Conservation (phyloP, 64 coral and sea anemone species). For the Pocillopora damicornis region DNA sequence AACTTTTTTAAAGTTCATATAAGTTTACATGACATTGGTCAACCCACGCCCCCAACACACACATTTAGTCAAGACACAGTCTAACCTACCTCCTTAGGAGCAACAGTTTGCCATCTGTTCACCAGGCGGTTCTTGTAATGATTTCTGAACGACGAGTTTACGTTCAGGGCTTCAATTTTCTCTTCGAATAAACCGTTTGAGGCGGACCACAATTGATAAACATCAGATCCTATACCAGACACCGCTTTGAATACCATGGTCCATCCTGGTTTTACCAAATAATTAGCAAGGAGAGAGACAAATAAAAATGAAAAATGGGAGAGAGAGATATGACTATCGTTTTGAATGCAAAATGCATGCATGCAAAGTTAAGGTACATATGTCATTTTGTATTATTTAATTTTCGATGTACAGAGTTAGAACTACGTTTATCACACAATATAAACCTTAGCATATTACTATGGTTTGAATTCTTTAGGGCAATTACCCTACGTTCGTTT, state of each 20-base stretch:
- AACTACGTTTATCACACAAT: no score
- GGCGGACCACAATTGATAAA: conserved; percentile 4
- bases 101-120: background rate
- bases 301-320: background rate
- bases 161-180: conserved; percentile 2
- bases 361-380: no score
- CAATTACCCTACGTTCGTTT: no score
- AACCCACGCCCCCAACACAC: background rate
- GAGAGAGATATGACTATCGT: no score
- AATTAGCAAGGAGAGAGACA: no score
- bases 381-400: no score
- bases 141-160: background rate
- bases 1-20: background rate
- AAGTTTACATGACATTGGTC: background rate
- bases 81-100: background rate
- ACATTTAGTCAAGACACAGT: background rate
- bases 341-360: no score
- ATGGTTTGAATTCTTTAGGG: no score
- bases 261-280: conserved; percentile 2
- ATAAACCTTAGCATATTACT: no score
- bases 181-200: background rate
- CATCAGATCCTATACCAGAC: background rate
- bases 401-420: no score
- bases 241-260: conserved; percentile 49
- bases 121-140: conserved; percentile 19